Conservation (phyloP, 2,888 invertebrate species). For the Acheta domesticus region DNA sequence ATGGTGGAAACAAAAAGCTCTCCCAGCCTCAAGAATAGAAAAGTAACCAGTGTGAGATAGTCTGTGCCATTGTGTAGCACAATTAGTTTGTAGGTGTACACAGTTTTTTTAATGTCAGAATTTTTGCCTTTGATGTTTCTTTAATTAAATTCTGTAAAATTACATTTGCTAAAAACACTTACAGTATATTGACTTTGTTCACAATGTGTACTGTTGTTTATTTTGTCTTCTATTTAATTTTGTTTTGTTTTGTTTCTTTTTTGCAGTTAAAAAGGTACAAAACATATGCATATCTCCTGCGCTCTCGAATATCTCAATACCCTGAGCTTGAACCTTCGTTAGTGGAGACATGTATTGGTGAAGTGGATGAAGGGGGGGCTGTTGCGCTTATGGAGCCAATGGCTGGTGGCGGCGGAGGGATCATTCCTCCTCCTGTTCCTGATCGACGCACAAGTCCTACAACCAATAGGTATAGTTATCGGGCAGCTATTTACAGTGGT, state of each 20-base stretch:
- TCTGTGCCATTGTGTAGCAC: too few relatives aligned
- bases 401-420: slow-evolving; percentile 53
- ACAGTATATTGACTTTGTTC: too few relatives aligned
- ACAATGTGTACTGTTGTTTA: too few relatives aligned
- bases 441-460: slow-evolving; percentile 44
- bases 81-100: too few relatives aligned
- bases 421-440: slow-evolving; percentile 39
- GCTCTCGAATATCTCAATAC: slow-evolving; percentile 61
- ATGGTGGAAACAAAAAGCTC: too few relatives aligned
- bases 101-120: too few relatives aligned
- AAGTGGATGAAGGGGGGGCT: slow-evolving; percentile 50
- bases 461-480: slow-evolving; percentile 67
- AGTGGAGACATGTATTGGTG: slow-evolving; percentile 57
- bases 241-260: not conserved
- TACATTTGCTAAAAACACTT: too few relatives aligned
- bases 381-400: slow-evolving; percentile 45
- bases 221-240: too few relatives aligned
- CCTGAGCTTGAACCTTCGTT: slow-evolving; percentile 48
- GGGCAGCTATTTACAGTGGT: slow-evolving; percentile 60
- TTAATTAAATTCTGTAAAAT: too few relatives aligned
- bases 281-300: slow-evolving; percentile 73
- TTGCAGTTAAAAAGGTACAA: slow-evolving; percentile 75
- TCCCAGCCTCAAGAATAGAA: too few relatives aligned
- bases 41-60: too few relatives aligned
- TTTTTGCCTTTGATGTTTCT: too few relatives aligned